Conservation (phyloP, 2,888 invertebrate species). For the Heliconius aoede region DNA sequence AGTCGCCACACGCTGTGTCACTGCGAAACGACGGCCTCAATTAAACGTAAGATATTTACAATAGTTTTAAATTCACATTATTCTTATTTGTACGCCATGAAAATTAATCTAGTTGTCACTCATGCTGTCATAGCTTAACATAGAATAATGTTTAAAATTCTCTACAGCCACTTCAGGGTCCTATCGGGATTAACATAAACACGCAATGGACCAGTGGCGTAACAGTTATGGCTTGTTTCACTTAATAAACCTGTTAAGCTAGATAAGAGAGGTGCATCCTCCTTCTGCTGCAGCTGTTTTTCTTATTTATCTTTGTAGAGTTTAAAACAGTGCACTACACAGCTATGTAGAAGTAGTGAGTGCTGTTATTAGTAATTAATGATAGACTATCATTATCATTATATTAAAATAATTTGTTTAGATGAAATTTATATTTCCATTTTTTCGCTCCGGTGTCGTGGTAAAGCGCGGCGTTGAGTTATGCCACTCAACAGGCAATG, state of each 20-base stretch:
- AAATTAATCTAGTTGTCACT: conserved; percentile 30
- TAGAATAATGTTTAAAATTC: conserved; percentile 38
- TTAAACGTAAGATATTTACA: background rate
- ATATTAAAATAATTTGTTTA: no score
- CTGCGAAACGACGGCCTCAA: background rate
- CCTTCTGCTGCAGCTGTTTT: background rate
- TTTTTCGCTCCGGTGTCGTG: no score
- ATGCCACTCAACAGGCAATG: no score
- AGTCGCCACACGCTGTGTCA: no score
- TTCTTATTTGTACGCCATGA: conserved; percentile 16
- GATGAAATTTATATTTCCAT: no score
- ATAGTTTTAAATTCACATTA: background rate
- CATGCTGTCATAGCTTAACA: conserved; percentile 34
- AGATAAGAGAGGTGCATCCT: conserved; percentile 44
- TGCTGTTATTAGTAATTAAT: background rate
- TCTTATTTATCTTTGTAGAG: background rate
- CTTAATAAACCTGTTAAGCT: conserved; percentile 46
- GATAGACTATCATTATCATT: no score
- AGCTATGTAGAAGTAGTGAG: background rate
- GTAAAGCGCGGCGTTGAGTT: no score
- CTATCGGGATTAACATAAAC: conserved; percentile 38
- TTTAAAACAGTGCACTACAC: background rate
- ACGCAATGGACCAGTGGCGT: conserved; percentile 36
- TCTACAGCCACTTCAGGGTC: conserved; percentile 36
- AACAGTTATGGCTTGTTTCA: conserved; percentile 50